Base-by-base conservation (phyloP, 1,140 invertebrate species). In the Babylonia areolata region DNA sequence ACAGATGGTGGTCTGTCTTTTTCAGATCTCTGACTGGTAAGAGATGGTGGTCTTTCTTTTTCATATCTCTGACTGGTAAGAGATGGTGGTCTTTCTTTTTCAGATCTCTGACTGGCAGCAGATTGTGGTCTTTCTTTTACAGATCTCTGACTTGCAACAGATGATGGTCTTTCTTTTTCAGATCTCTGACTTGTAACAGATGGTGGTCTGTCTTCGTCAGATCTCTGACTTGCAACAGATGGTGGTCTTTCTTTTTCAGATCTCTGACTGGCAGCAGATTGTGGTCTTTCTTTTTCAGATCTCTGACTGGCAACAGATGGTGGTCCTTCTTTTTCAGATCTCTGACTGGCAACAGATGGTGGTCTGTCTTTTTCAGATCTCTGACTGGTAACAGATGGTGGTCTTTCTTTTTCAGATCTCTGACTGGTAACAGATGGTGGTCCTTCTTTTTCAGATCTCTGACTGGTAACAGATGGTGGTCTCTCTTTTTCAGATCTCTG, bases 241-340 rank as follows among this genome's bases (percentile, higher is more conserved):
- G 58, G 58, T 64, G 58, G 58, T 64, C 58, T 64, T 64, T 11
- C 58, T n/a, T 64, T 51, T n/a, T 64, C 58, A 23, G 58, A 64
- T 11, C 1, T 64, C 58, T 64, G 58, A 64, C 58, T 64, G 28
- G 58, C 28, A 64, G 28, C 58, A 64, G 58, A 64, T 64, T 12
- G 58, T 23, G 58, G 58, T 64, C 58, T 64, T n/a, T 64, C 58
- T 64, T 64, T 64, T 64, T 64, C 58, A 28, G 58, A 64, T 64
- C 12, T 64, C 58, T 64, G 58, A 64, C 58, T 64, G 28, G 58
- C 12, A 64, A 23, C 58, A 64, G 58, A 64, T 12, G 12, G 58
- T 12, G 58, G 58, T 64, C 58, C 5, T 64, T 64, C 58, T 20
- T 64, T 64, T n/a, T 64, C 58, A 20, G 23, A 64, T 12, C 23